phyloP scores from a whole-genome alignment of 30 jellyfish, hydroid and myxozoan genomes.

The Euphysa ruthae region DNA sequence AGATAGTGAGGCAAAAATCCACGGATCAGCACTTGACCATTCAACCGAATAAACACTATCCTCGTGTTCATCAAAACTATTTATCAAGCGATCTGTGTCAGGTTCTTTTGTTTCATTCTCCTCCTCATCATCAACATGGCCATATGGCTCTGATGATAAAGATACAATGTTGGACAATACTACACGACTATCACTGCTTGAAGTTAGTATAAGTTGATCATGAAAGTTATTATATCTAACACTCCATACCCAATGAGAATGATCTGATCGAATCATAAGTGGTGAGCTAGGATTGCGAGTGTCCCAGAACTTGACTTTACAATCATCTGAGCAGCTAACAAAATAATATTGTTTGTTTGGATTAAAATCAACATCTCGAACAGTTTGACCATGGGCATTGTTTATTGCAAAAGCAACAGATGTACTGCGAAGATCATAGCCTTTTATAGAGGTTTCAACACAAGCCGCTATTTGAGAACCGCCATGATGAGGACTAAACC shows the following conservation, averaged over 20 bases:
- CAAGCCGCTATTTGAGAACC: conserved; percentile 89
- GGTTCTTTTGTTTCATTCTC: conserved; percentile 70
- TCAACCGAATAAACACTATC: conserved; percentile 95
- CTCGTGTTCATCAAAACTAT: conserved; percentile 87
- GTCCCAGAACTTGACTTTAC: conserved; percentile 94
- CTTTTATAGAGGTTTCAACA: conserved; percentile 57
- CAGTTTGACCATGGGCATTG: conserved; percentile 88
- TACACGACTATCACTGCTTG: conserved; percentile 97
- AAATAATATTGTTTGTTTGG: conserved; percentile 86
- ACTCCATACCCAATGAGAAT: conserved; percentile 99
- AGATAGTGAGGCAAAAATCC: conserved; percentile 94
- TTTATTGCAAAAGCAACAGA: conserved; percentile 37
- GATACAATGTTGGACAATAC: conserved; percentile 72
- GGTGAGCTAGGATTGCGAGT: conserved; percentile 56
- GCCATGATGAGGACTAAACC: conserved; percentile 90
- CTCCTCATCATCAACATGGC: conserved; percentile 90
- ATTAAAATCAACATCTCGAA: conserved; percentile 82
- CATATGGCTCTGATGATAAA: conserved; percentile 91
- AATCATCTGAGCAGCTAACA: conserved; percentile 93
- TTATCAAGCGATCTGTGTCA: conserved; percentile 59
- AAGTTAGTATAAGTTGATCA: conserved; percentile 82
- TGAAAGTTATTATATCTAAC: conserved; percentile 90
- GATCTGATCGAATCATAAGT: conserved; percentile 78
- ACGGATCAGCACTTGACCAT: conserved; percentile 98
- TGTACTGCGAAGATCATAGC: conserved; percentile 80